Evolutionary conservation across 2,113 vertebrate species (phyloP).

Genomic region (Lota lota): DNA sequence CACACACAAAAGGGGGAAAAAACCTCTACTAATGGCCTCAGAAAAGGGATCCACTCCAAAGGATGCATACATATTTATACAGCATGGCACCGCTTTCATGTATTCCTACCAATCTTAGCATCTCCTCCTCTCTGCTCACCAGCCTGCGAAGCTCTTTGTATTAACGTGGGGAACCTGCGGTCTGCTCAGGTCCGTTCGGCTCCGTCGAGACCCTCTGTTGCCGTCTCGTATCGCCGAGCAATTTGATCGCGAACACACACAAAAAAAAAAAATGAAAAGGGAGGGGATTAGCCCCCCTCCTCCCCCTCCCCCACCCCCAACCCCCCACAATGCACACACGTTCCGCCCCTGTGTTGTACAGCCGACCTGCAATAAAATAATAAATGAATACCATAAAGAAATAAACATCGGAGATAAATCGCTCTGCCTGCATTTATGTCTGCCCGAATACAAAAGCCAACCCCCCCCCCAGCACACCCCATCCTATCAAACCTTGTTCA

Average conservation of each 20-base stretch:
- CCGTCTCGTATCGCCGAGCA: slow-evolving; percentile 63
- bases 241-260: slow-evolving; percentile 56
- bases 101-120: slow-evolving; percentile 66
- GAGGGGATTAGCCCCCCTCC: slow-evolving; percentile 68
- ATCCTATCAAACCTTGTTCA: slow-evolving; percentile 81
- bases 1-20: slow-evolving; percentile 32
- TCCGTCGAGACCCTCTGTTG: slow-evolving; percentile 37
- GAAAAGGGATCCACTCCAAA: slow-evolving; percentile 63
- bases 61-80: slow-evolving; percentile 71
- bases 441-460: too few relatives aligned
- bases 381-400: too few relatives aligned
- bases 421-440: too few relatives aligned
- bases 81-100: slow-evolving; percentile 62
- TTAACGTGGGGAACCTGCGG: slow-evolving; percentile 51
- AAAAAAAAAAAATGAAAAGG: background rate
- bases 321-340: slow-evolving; percentile 14
- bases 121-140: slow-evolving; percentile 53
- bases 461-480: slow-evolving; percentile 61
- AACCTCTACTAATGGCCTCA: slow-evolving; percentile 55
- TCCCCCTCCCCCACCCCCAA: slow-evolving; percentile 41
- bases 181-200: slow-evolving; percentile 56
- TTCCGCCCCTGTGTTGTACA: slow-evolving; percentile 28
- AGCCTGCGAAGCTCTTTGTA: slow-evolving; percentile 60
- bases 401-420: too few relatives aligned
- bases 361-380: slow-evolving; percentile 44